A percentile compares a stretch with the other conserved stretches of the same genome.
Evolutionary conservation across 2,888 invertebrate species (phyloP).

Genomic region (Pristionchus exspectatus): DNA sequence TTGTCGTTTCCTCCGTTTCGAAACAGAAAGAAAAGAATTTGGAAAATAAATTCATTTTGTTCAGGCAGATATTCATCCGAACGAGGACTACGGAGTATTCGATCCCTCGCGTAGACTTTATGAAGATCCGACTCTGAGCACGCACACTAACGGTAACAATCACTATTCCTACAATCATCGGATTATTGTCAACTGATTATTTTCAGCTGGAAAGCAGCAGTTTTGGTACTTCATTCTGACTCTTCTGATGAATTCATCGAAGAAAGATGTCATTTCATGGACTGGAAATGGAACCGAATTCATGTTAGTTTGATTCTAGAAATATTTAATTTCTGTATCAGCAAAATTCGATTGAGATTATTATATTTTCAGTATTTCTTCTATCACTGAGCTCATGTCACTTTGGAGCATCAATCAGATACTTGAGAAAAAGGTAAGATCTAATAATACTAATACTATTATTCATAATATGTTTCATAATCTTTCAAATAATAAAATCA

Average conservation of each 20-base stretch:
- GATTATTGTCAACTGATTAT: background rate
- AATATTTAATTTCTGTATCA: too few relatives aligned
- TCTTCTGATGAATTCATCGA: background rate
- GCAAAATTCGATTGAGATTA: background rate
- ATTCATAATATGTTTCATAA: background rate
- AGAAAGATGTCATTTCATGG: background rate
- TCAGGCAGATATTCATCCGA: background rate
- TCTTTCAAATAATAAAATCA: too few relatives aligned
- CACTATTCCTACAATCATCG: background rate
- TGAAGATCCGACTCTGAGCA: background rate
- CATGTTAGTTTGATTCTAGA: background rate
- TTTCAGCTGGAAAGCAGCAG: background rate
- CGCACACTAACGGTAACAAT: background rate
- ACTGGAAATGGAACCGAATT: conserved; percentile 39
- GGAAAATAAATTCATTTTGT: too few relatives aligned
- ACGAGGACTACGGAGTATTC: conserved; percentile 7
- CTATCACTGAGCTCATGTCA: background rate
- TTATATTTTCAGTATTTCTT: background rate
- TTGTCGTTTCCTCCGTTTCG: too few relatives aligned
- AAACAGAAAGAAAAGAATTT: too few relatives aligned
- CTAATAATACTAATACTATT: background rate
- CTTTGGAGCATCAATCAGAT: background rate
- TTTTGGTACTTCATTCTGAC: conserved; percentile 22
- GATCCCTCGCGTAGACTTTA: background rate
- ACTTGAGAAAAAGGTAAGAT: background rate